Evolutionary conservation across 2,888 invertebrate genomes (phyloP), one percentile per base, ranked within the genome.

Genomic region (Apoda limacodes): DNA sequence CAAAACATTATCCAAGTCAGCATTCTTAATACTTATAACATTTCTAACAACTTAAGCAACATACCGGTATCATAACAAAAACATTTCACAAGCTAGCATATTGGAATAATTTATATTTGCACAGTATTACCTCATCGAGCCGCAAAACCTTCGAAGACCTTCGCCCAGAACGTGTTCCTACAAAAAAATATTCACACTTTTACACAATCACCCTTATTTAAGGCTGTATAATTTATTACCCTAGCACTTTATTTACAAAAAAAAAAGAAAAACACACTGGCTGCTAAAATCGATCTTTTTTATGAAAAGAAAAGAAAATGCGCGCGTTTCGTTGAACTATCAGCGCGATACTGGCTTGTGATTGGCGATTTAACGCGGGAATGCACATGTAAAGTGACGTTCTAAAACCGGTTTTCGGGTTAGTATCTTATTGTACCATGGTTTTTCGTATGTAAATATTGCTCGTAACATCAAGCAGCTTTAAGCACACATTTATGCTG

Each of bases 361-460:
- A 70, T 74, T 71, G 67, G 68, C 50, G 51, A 25, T 32, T 43
- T 42, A 36, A 46, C 64, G 68, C 70, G 71, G 67, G 64, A 71
- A 67, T 58, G 62, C 56, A 57, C 45, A 39, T 46, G 43, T 39
- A 34, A 39, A 38, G 46, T 40, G 45, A 35, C 59, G 59, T 55
- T 56, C 48, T 46, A 34, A 23, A 46, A 52, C 60, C 49, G 52
- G 61, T 60, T 60, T 41, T 40, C 40, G 33, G 40, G 35, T 34
- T n/a, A n/a, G n/a, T n/a, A n/a, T n/a, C n/a, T n/a, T n/a, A n/a
- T n/a, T n/a, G n/a, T n/a, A n/a, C n/a, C n/a, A n/a, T n/a, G n/a
- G n/a, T n/a, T n/a, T n/a, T n/a, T n/a, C n/a, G n/a, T n/a, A n/a
- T n/a, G n/a, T n/a, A n/a, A n/a, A n/a, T n/a, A n/a, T n/a, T n/a